Percentiles rank a stretch among this genome's conserved stretches.
Evolutionary conservation across 2,113 vertebrate species (phyloP).

Genomic region (Motacilla tschutschensis): DNA sequence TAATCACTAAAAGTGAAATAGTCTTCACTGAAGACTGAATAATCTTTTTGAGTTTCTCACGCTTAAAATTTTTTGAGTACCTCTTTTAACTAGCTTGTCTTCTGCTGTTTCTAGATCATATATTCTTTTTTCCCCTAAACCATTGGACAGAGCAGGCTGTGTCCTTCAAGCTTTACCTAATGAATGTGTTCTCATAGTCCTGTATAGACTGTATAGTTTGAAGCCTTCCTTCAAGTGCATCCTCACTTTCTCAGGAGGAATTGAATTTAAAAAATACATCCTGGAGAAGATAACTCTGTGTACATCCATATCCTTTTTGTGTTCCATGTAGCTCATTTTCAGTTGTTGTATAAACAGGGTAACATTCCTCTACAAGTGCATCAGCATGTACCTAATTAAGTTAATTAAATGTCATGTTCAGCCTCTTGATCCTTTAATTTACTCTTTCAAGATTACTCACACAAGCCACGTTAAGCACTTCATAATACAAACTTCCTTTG

Average conservation of each 20-base stretch:
- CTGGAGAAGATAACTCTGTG: background rate
- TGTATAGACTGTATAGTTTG: too few relatives aligned
- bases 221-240: background rate
- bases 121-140: background rate
- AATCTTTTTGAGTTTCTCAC: background rate
- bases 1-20: background rate
- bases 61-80: background rate
- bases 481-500: background rate
- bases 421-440: slow-evolving; percentile 17
- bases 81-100: background rate
- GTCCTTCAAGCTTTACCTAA: background rate
- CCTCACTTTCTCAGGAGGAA: background rate
- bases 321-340: background rate
- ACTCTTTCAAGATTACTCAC: background rate
- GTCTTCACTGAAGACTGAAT: background rate
- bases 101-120: background rate
- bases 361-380: background rate
- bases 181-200: background rate
- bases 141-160: background rate
- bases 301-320: background rate
- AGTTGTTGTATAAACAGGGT: background rate
- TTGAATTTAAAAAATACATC: background rate
- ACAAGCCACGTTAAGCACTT: background rate
- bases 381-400: background rate
- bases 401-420: slow-evolving; percentile 32